Base-by-base conservation (phyloP, 1,140 invertebrate genomes). In the Arctopsyche grandis region DNA sequence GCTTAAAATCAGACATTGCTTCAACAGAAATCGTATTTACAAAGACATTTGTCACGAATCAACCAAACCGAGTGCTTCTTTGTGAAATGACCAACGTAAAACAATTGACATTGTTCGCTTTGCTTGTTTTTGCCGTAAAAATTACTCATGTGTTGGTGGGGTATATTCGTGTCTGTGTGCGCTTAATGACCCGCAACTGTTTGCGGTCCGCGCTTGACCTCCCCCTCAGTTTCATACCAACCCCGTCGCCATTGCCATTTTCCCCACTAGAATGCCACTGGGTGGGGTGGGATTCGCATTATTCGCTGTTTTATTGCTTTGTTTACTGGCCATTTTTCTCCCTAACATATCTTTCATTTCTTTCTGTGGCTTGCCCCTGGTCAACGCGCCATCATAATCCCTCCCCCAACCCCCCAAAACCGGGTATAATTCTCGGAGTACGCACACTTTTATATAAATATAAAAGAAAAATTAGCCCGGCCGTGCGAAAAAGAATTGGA, bases 261-360 rank as follows among this genome's bases (percentile, higher is more conserved):
- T 38, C 9, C 58, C 16, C 58, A 60, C 16, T 60, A 19, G 21
- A 22, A 22, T 9, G 58, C 16, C 3, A 38, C 29, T 38, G 29
- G 29, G 16, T 5, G 19, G 69, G 38, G 38, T 19, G 69, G 69
- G 16, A 71, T 19, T 71, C 38, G 38, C 43, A 71, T 71, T 71
- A 48, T 71, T 71, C 21, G 69, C 14, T 24, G 69, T 71, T 71
- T 71, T 71, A 71, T 71, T 44, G 69, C 69, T 71, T 71, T 71
- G 44, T 71, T 71, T 71, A 48, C 63, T 71, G 69, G 69, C 44
- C 14, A 71, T 46, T 71, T 71, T 71, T 38, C 69, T 71, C 44
- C 38, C 44, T 71, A 46, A 71, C 69, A 71, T 71, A 46, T 71
- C 69, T 71, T 46, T 71, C 44, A 44, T 44, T 71, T 71, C 69